Base-by-base conservation (phyloP, 2,888 invertebrate species). In the Eucera pruinosa region DNA sequence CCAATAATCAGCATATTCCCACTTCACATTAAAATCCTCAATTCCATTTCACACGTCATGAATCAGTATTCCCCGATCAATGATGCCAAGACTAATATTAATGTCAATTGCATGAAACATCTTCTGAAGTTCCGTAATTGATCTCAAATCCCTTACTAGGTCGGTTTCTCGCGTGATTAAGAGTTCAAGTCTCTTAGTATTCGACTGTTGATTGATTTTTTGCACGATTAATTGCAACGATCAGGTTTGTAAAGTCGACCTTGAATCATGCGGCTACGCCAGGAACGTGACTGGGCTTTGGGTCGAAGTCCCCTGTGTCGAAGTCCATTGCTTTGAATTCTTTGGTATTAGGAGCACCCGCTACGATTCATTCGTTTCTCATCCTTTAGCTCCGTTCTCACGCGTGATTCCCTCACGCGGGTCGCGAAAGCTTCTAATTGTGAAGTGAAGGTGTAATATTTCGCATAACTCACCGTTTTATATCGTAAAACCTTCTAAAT, bases 211-310 rank as follows among this genome's bases (percentile, higher is more conserved):
- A 57, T 76, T 39, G 48, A 41, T 41, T 66, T 71, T 78, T 69
- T 33, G 43, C 54, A n/a, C 67, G 72, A 69, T 79, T 86, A 86
- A 84, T 85, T 82, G 82, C 82, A 80, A 54, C 62, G 66, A 67
- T 54, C 65, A 60, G 52, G 81, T 88, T 87, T 82, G 84, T 87
- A 86, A 83, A 78, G 80, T 73, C 86, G 89, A 86, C 90, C 89
- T 90, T 88, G 88, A 69, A 41, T 65, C 62, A 50, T 52, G 62
- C 68, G 54, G 55, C 58, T 70, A 55, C 67, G 58, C 30, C 69
- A 60, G 48, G 70, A 79, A 79, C 76, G 76, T 79, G 76, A 68
- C 65, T 41, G 45, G 76, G 66, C 54, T 48, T 58, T 54, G 55
- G 77, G 54, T 74, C 11, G 62, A 50, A 39, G 50, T 20, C 43